phyloP scores from a whole-genome alignment of 2,888 invertebrate species.

The Steinernema hermaphroditum region DNA sequence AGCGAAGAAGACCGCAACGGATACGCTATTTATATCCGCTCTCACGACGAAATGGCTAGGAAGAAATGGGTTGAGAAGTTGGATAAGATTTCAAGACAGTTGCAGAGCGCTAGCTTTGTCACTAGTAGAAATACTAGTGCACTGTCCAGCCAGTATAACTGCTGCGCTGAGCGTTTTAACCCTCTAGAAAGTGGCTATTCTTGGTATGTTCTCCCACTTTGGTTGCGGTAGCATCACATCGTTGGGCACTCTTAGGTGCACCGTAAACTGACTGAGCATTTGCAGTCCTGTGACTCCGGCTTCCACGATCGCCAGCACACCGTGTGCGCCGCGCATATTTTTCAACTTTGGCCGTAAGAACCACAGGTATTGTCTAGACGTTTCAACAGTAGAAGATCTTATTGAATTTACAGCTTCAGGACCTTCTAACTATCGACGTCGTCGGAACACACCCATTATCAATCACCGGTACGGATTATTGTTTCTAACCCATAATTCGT shows the following conservation, averaged over 20 bases:
- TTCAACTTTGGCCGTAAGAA: conserved; percentile 4
- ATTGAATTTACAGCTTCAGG: too few relatives aligned
- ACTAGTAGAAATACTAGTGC: neutral
- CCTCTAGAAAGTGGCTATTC: neutral
- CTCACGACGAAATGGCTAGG: conserved; percentile 41
- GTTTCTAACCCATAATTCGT: too few relatives aligned
- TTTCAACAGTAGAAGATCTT: too few relatives aligned
- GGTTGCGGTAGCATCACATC: neutral
- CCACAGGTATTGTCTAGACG: too few relatives aligned
- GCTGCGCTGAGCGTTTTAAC: conserved; percentile 4
- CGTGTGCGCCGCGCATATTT: neutral
- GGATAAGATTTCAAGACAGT: conserved; percentile 25
- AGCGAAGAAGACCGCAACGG: conserved; percentile 88
- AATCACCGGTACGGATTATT: too few relatives aligned
- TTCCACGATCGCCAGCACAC: neutral
- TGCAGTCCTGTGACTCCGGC: neutral
- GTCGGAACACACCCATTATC: too few relatives aligned
- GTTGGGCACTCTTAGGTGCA: neutral
- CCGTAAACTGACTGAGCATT: neutral
- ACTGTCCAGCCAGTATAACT: neutral
- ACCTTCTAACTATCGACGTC: too few relatives aligned
- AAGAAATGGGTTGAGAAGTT: conserved; percentile 49
- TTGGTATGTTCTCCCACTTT: neutral
- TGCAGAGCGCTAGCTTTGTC: neutral
- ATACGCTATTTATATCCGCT: conserved; percentile 77